Evolutionary conservation across 2,113 vertebrate species (phyloP), one percentile per base, ranked within the genome.

Genomic region (Pelecanus crispus): DNA sequence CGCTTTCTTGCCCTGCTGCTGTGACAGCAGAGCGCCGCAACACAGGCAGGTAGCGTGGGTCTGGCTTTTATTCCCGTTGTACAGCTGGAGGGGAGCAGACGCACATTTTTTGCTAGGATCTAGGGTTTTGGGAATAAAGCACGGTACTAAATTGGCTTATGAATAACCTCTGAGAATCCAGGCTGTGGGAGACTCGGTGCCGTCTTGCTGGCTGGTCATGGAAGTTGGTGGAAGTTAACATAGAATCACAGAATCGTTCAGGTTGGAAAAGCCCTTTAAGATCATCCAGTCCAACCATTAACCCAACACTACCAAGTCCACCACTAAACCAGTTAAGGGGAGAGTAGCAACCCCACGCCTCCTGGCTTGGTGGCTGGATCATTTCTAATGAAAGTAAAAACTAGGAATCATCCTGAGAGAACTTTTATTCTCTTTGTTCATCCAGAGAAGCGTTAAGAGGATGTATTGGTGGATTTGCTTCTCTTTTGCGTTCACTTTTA

Each of bases 21-120:
- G 0, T 16, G 5, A 17, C 1, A 31, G 45, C 55, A 52, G 44
- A 25, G 34, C 28, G 56, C 70, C 2, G 0, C 1, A 14, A 2
- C 40, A 5, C 9, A 5, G 10, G 3, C 31, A 25, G 17, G 47
- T 6, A 7, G n/a, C 15, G 11, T 32, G 22, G 3, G 11, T 6
- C 71, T 77, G 66, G 50, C n/a, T 63, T 24, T 36, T 13, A 6
- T 14, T 50, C 34, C 32, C 24, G 0, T 9, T 34, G 17, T 24
- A 34, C 25, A 25, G 68, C 85, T 59, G 68, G 17, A 50, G 53
- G 17, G 45, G 38, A 45, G 8, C 36, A 55, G 17, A 14, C 2
- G 7, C 15, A 11, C 2, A 1, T 13, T 58, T 90, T 90, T 36
- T 79, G 38, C 21, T 19, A 22, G 28, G 25, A 63, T 63, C 36